Conservation (phyloP, 2,113 vertebrate species). For the Laterallus jamaicensis region DNA sequence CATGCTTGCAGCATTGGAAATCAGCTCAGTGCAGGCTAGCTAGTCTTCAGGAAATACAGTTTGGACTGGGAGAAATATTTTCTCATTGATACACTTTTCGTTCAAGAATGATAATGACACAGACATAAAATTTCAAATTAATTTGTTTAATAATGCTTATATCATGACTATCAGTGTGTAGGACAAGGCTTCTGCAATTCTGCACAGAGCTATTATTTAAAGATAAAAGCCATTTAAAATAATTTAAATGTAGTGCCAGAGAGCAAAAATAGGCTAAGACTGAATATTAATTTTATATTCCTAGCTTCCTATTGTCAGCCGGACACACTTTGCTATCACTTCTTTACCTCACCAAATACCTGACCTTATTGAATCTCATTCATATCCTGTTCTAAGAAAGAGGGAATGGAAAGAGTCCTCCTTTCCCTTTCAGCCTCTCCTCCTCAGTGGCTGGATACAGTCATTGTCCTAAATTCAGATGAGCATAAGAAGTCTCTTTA, state of each 20-base stretch:
- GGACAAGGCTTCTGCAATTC: conserved; percentile 25
- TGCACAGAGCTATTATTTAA: conserved; percentile 21
- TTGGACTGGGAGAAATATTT: not conserved
- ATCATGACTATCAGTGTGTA: conserved; percentile 16
- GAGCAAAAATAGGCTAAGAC: conserved; percentile 13
- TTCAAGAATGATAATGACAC: not conserved
- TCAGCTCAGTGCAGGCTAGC: not conserved
- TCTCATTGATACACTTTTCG: conserved; percentile 7
- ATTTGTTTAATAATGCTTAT: conserved; percentile 46
- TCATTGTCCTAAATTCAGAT: not conserved
- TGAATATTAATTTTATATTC: conserved; percentile 52
- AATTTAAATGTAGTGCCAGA: conserved; percentile 18
- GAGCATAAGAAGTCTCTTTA: not conserved
- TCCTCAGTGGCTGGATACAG: not conserved
- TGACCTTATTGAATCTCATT: not conserved
- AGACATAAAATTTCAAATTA: conserved; percentile 17
- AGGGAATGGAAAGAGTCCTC: not conserved
- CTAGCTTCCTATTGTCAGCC: not conserved
- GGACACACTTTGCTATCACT: not conserved
- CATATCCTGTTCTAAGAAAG: not conserved
- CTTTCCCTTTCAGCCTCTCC: not conserved
- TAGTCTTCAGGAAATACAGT: not conserved
- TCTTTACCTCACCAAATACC: not conserved
- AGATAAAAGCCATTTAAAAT: conserved; percentile 58
- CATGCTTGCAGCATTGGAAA: not conserved